Evolutionary conservation across 2,797 vertebrate genomes (phyloP).

Genomic region (Diplodus puntazzo): DNA sequence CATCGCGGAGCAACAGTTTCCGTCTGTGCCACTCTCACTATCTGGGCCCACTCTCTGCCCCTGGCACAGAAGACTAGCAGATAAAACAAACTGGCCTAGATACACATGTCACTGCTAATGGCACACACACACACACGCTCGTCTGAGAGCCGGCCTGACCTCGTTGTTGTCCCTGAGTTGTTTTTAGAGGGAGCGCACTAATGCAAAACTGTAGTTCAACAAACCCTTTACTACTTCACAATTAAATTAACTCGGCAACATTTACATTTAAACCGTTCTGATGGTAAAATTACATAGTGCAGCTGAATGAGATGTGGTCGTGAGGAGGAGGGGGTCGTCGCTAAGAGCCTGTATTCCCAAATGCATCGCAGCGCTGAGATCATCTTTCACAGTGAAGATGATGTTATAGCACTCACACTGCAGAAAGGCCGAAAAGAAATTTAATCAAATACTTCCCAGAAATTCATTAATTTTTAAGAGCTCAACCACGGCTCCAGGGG

Average conservation of each 20-base stretch:
- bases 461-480: slow-evolving; percentile 51
- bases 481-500: slow-evolving; percentile 15
- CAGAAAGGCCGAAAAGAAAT: slow-evolving; percentile 35
- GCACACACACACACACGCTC: slow-evolving; percentile 30
- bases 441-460: slow-evolving; percentile 30
- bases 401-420: slow-evolving; percentile 18
- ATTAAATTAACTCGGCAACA: slow-evolving; percentile 13
- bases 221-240: neutral
- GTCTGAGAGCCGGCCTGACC: slow-evolving; percentile 30
- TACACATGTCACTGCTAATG: slow-evolving; percentile 44
- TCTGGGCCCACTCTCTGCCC: slow-evolving; percentile 49
- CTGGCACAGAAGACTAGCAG: slow-evolving; percentile 59
- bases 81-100: slow-evolving; percentile 72
- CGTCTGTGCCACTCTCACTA: slow-evolving; percentile 41
- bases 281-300: neutral
- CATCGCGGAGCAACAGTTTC: slow-evolving; percentile 39
- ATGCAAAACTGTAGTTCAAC: slow-evolving; percentile 20
- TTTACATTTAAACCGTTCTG: slow-evolving; percentile 7
- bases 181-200: slow-evolving; percentile 40
- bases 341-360: slow-evolving; percentile 24
- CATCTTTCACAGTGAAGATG: slow-evolving; percentile 42
- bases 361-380: slow-evolving; percentile 37
- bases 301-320: slow-evolving; percentile 14
- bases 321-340: slow-evolving; percentile 10
- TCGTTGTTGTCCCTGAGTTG: slow-evolving; percentile 33